Evolutionary conservation across 2,113 vertebrate species (phyloP).

Genomic region (Garra rufa): DNA sequence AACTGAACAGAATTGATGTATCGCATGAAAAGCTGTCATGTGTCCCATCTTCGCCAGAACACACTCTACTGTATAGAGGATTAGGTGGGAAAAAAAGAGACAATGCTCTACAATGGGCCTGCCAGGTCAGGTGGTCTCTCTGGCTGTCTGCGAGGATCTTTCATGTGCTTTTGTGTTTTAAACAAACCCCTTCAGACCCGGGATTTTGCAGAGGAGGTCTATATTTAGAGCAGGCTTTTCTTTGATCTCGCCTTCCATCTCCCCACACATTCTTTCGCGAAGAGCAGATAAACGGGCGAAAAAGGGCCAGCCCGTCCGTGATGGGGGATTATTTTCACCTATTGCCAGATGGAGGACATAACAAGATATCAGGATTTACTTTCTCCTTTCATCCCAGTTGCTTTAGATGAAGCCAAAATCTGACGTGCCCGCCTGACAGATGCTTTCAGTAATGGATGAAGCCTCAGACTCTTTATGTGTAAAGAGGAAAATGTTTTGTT

Average conservation of each 20-base stretch:
- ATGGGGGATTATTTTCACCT: conserved; percentile 60
- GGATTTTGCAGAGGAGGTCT: conserved; percentile 48
- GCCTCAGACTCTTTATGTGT: conserved; percentile 44
- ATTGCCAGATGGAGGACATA: conserved; percentile 59
- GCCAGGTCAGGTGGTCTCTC: conserved; percentile 52
- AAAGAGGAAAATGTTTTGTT: conserved; percentile 48
- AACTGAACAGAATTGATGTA: not conserved
- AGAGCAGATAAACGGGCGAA: conserved; percentile 55
- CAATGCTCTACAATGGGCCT: conserved; percentile 26
- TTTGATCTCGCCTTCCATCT: conserved; percentile 60
- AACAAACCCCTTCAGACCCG: conserved; percentile 62
- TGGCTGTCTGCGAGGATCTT: conserved; percentile 68
- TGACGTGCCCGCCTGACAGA: conserved; percentile 26
- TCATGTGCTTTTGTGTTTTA: conserved; percentile 72
- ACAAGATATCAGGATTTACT: conserved; percentile 54
- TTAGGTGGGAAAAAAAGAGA: conserved; percentile 22
- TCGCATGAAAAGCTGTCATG: not conserved
- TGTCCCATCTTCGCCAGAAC: conserved; percentile 18
- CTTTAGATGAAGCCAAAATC: conserved; percentile 49
- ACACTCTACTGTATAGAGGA: conserved; percentile 9
- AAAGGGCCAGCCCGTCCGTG: conserved; percentile 47
- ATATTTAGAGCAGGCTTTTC: conserved; percentile 52
- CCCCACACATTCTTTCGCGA: conserved; percentile 56
- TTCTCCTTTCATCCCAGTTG: conserved; percentile 55
- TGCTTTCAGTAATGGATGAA: conserved; percentile 45